Conservation (phyloP, 2,113 vertebrate species). For the Phylloscopus whistleri region DNA sequence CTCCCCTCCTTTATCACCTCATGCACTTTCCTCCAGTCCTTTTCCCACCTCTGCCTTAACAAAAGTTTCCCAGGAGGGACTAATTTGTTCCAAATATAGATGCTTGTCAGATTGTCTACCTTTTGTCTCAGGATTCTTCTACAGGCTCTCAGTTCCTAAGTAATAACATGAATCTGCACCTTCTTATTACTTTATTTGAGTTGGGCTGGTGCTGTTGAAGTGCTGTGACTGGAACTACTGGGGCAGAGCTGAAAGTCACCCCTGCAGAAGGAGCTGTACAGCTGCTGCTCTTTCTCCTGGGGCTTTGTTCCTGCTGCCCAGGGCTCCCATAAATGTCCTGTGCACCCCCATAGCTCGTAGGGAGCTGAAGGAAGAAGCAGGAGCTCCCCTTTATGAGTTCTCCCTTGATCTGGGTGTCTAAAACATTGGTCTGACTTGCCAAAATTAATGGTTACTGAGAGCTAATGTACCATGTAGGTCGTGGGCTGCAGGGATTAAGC, state of each 20-base stretch:
- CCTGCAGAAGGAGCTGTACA: background rate
- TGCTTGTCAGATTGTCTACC: background rate
- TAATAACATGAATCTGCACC: background rate
- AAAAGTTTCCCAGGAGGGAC: background rate
- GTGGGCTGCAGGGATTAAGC: background rate
- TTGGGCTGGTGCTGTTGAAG: background rate
- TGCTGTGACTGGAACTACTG: background rate
- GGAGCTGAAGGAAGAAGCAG: background rate
- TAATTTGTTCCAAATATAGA: background rate
- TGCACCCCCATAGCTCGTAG: background rate
- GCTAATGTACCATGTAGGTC: background rate
- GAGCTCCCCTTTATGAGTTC: background rate
- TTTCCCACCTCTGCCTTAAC: background rate
- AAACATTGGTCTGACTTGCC: rapidly evolving
- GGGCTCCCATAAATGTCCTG: background rate
- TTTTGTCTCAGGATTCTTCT: background rate
- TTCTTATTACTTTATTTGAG: background rate
- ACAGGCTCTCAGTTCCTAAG: background rate
- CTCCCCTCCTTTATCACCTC: background rate
- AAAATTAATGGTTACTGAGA: background rate
- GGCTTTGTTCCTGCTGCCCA: background rate
- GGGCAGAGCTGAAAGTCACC: background rate
- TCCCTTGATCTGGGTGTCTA: background rate
- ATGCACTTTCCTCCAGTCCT: background rate
- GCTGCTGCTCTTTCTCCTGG: background rate